Evolutionary conservation across 2,888 invertebrate genomes (phyloP).

Genomic region (Trichopoda pennipes): DNA sequence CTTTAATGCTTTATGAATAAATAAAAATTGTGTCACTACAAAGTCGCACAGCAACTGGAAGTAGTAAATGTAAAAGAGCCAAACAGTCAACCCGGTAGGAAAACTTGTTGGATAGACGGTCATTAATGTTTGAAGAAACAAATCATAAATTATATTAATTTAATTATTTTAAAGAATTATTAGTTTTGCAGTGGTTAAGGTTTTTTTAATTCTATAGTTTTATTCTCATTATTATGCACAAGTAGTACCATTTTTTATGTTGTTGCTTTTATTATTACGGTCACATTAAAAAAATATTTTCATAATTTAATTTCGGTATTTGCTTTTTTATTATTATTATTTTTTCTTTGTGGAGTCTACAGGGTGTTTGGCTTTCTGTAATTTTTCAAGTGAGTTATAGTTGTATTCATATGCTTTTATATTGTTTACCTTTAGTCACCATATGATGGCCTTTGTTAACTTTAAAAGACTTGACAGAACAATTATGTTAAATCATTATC

Average conservation of each 20-base stretch:
- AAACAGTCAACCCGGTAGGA: background rate
- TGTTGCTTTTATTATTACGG: slow-evolving; percentile 1
- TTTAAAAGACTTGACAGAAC: slow-evolving; percentile 36
- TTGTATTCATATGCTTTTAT: background rate
- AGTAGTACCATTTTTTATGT: slow-evolving; percentile 33
- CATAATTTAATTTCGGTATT: slow-evolving; percentile 29
- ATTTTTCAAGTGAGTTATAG: slow-evolving; percentile 14
- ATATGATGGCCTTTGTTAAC: slow-evolving; percentile 47
- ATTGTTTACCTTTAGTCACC: slow-evolving; percentile 30
- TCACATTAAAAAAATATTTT: slow-evolving; percentile 26
- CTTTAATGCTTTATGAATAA: slow-evolving; percentile 48
- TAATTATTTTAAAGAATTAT: slow-evolving; percentile 9
- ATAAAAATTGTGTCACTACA: slow-evolving; percentile 60
- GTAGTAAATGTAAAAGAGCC: slow-evolving; percentile 5
- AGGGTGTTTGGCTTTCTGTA: background rate
- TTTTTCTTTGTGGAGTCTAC: background rate
- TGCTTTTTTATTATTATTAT: slow-evolving; percentile 3
- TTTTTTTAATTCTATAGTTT: slow-evolving; percentile 2
- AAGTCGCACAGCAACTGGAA: slow-evolving; percentile 28
- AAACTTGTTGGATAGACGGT: slow-evolving; percentile 1
- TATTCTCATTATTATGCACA: slow-evolving; percentile 51
- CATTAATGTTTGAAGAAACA: slow-evolving; percentile 15
- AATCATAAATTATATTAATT: slow-evolving; percentile 21
- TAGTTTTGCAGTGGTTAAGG: background rate
- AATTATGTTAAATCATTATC: slow-evolving; percentile 40